Evolutionary conservation across 1,140 invertebrate genomes (phyloP), one percentile per base, ranked within the genome.

Genomic region (Drosophila ogumai): DNA sequence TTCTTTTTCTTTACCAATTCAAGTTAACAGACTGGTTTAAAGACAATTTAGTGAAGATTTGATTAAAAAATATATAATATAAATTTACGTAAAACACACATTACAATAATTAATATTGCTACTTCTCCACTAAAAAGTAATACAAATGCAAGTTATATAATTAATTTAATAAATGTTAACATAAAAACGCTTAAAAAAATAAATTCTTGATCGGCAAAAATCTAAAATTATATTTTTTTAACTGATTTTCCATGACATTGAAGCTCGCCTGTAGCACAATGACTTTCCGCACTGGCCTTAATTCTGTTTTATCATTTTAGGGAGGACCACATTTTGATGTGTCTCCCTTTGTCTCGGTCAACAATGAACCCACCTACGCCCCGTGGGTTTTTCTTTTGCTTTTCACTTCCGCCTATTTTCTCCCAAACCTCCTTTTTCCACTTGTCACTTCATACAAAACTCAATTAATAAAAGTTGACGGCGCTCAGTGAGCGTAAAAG

Each of bases 391-490:
- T 25, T 13, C 17, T 19, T 55, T 36, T 8, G 3, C 12, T 5
- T n/a, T 34, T 19, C 50, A 15, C 25, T 36, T 43, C 19, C 13
- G 15, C 8, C 7, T 22, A 7, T 19, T 58, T 58, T 6, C 13
- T 5, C 9, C 8, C 15, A 2, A 9, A 41, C 46, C 19, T 43
- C 57, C 41, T 46, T 46, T 52, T 36, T 25, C 34, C 50, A 34
- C 56, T 52, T 64, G 69, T 73, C 75, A 82, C 79, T 60, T 56
- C 64, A 79, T 72, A 75, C 81, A 54, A 82, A 82, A 81, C 75
- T 84, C 81, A 82, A 82, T 82, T 82, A 82, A 82, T 84, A 84
- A 79, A 79, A 69, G 81, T 82, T 79, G 82, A 84, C 81, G 81
- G 67, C 41, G 65, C 52, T 57, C 81, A 82, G 63, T 73, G 40